Base-by-base conservation (phyloP, 2,797 vertebrate genomes). In the Megalops cyprinoides region DNA sequence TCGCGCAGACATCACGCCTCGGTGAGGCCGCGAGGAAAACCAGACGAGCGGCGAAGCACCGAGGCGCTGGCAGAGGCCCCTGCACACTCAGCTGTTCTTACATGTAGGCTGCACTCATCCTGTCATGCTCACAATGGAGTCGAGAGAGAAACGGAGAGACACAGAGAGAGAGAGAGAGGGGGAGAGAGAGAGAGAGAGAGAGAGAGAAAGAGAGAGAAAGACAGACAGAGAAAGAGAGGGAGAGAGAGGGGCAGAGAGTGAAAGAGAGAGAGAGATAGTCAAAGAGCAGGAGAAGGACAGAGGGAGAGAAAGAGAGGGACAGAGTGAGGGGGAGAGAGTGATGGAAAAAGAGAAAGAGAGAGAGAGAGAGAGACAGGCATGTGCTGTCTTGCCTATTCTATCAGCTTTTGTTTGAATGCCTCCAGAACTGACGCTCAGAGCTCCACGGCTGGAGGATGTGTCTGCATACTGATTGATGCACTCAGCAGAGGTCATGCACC, bases 321-420 rank as follows among this genome's bases (percentile, higher is more conserved):
- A 56, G 34, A 82, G 81, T 74, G 55, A 25, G 55, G 65, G 6
- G 20, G 23, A 58, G 28, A 67, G 48, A 53, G 20, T 78, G 46
- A n/a, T n/a, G n/a, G n/a, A n/a, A n/a, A n/a, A n/a, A n/a, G n/a
- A n/a, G n/a, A n/a, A n/a, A n/a, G n/a, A n/a, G n/a, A 84, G 18
- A 79, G 49, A 46, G 49, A 82, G 55, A 65, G 67, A 78, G 56
- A 74, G 82, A 79, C 89, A 87, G 89, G 92, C 85, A 87, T 85
- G 85, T 80, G 8, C 34, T 12, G 18, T 85, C 91, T 87, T 90
- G 89, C 86, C 82, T 87, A 74, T 84, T 80, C 80, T 81, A 53
- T 84, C 77, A 82, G 78, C 82, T 88, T 87, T 78, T 83, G n/a
- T 71, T 90, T 84, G 82, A 89, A 86, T 90, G 85, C 86, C 90